Percentiles rank a stretch among this genome's conserved stretches.
Evolutionary conservation across 2,113 vertebrate genomes (phyloP).

Genomic region (Heterotis niloticus): DNA sequence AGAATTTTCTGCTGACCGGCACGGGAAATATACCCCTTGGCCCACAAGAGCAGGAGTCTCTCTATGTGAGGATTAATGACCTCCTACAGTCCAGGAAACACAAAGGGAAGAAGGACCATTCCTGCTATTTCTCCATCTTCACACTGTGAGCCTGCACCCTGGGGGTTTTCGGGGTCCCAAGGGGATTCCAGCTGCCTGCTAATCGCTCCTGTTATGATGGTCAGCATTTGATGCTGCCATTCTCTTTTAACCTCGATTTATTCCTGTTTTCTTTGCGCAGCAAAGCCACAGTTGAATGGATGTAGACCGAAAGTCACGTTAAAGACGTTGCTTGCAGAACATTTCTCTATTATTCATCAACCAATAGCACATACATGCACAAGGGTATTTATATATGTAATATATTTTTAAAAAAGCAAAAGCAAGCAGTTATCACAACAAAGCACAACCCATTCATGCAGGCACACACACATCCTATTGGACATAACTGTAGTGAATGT

Average conservation of each 20-base stretch:
- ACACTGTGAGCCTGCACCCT: background rate
- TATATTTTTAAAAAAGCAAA: too few species aligned
- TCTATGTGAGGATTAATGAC: constrained; percentile 9
- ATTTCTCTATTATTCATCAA: background rate
- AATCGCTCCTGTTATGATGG: background rate
- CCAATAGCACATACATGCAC: background rate
- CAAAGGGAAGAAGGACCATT: constrained; percentile 7
- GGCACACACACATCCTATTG: background rate
- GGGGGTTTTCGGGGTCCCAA: background rate
- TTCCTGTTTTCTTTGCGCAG: background rate
- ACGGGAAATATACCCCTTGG: background rate
- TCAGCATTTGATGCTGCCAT: background rate
- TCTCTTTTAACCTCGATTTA: background rate
- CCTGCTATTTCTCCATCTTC: background rate
- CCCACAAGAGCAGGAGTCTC: background rate
- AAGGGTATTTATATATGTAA: background rate
- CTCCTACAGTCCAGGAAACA: background rate
- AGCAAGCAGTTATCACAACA: too few species aligned
- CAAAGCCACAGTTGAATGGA: background rate
- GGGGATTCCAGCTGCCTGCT: background rate
- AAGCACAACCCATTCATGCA: background rate
- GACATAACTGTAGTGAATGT: background rate
- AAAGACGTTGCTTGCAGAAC: background rate
- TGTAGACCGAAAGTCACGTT: background rate
- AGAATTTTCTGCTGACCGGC: constrained; percentile 18